Percentiles rank a stretch among this genome's conserved stretches.
These are phyloP conservation scores for Sepiola atlantica DNA, from an alignment of 2,888 invertebrate genomes.

Conservation along the genomic window DNA sequence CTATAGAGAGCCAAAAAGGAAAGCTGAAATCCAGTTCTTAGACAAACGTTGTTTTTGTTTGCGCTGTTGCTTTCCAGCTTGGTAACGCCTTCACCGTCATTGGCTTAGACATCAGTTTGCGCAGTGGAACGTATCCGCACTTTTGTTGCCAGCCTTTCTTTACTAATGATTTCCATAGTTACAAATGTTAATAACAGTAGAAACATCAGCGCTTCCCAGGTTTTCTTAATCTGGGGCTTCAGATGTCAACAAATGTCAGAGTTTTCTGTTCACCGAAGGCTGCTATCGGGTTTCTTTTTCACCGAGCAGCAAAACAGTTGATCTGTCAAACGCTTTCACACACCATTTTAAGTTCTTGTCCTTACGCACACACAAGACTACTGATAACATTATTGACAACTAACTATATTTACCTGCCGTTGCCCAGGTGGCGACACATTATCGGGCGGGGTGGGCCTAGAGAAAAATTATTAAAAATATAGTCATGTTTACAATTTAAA, in stretches of 20 bases:
- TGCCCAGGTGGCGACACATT: no score
- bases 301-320: neutral
- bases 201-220: neutral
- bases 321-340: neutral
- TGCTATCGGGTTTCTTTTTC: neutral
- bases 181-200: neutral
- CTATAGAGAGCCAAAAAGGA: neutral
- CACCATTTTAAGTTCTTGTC: neutral
- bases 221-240: neutral
- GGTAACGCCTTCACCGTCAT: neutral
- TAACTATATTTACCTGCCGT: neutral
- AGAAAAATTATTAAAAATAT: no score
- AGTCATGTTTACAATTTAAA: no score
- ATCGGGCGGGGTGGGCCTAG: no score
- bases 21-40: neutral
- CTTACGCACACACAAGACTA: neutral
- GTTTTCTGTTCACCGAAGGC: neutral
- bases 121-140: neutral
- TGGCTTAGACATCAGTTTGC: neutral
- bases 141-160: neutral
- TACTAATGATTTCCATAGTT: neutral
- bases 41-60: neutral
- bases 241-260: constrained; percentile 22
- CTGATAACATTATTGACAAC: neutral
- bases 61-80: neutral